Evolutionary conservation across 2,888 invertebrate genomes (phyloP), one percentile per base, ranked within the genome.

Genomic region (Encarsia formosa): DNA sequence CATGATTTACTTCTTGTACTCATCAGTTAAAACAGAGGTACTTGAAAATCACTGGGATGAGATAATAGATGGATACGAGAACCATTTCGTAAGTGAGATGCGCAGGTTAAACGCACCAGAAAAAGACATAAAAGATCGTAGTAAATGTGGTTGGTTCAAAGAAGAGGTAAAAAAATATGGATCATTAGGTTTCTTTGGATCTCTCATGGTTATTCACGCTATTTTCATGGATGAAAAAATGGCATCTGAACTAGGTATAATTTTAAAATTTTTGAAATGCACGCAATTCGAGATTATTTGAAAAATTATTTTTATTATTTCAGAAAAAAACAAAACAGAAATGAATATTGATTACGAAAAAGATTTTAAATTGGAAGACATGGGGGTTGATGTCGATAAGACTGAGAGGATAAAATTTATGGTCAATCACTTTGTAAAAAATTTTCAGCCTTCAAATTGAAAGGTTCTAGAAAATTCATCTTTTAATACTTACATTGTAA

Each of bases 1-100:
- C 56, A 61, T 68, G 22, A 62, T 59, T n/a, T 68, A 69, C 49
- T 65, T 70, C 19, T 42, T 67, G 5, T 69, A 70, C 44, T 57
- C 63, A 18, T 69, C 68, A 46, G 63, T 60, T 0, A 58, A 49
- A 15, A 55, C 58, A 2, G 35, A 57, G 11, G 59, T 66, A 3
- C 59, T 69, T 29, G 54, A 63, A 4, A 23, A 53, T 2, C 40
- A 50, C 26, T 65, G 62, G 40, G 59, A 64, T 2, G 56, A 61
- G 18, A 54, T 68, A 5, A 48, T 66, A 1, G 18, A 45, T 5
- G 54, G 45, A 13, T 68, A 68, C 56, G 61, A 64, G 35, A 24
- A 24, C 0, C 31, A 49, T 2, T 53, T 68, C 8, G 18, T 54
- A 11, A 24, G 52, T 3, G 57, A 60, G 24, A 50, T 68, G 16